Evolutionary conservation across 92 coral and sea anemone species (phyloP), one percentile per base, ranked within the genome.

Genomic region (Bergia puertoricense): DNA sequence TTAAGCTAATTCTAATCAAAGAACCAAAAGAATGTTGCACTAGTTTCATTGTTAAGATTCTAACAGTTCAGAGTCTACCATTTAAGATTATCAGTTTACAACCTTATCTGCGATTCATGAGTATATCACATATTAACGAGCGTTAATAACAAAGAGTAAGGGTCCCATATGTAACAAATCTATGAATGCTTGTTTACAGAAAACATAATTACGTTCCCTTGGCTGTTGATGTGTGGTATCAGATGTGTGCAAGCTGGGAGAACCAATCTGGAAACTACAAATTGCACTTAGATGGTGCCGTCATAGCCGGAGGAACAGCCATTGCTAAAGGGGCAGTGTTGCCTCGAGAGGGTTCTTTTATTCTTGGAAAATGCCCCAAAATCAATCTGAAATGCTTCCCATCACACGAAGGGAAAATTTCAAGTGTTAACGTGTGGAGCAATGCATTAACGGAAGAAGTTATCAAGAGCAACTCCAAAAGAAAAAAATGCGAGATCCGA

Each of bases 361-460:
- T 37, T 36, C 75, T 84, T 71, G 87, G 87, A 18, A 48, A 84
- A 45, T 84, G 87, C 16, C 87, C 87, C 10, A 15, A 48, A 3
- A 84, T 8, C 66, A 16, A 38, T 36, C 2, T 18, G 22, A 59
- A 68, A 0, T 84, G 87, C 15, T 84, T 44, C 14, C 87, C 87
- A 6, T 54, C 79, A 44, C 54, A 68, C 7, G 6, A 46, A 46
- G 87, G 87, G 15, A 71, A 37, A 39, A 51, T 84, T 30, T 44
- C 87, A 48, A 84, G 87, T 46, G 78, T 84, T 16, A 84, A 50
- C 46, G 18, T 84, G 42, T 84, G 87, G 87, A 50, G 65, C 14
- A 51, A 23, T 4, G 79, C 46, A 22, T 3, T 71, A 13, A 38
- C 10, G 8, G 78, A 71, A 9, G 5, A 11, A 0, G 1, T 11